These are phyloP conservation scores for Lepidurus couesii DNA, from an alignment of 1,140 invertebrate genomes.

Conservation along the genomic window DNA sequence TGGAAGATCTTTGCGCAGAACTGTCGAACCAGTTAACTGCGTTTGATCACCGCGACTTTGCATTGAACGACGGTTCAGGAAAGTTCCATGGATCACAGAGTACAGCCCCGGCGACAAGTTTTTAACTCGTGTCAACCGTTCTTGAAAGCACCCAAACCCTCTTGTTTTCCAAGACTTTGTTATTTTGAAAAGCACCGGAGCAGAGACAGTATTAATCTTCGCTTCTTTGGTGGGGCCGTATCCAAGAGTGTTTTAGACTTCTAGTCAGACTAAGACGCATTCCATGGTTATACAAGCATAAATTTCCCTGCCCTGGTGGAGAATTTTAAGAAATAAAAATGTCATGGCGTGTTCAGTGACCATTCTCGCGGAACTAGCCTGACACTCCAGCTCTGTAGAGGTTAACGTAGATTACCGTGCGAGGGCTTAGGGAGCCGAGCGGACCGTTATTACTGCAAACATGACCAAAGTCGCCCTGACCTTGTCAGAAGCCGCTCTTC, in stretches of 20 bases:
- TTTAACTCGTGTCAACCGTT: too few relatives aligned
- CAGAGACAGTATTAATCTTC: neutral
- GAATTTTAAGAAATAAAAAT: neutral
- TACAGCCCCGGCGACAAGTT: too few relatives aligned
- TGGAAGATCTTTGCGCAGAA: neutral
- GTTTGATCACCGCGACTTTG: neutral
- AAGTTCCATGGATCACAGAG: too few relatives aligned
- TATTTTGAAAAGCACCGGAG: neutral
- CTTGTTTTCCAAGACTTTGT: neutral
- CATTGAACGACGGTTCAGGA: neutral
- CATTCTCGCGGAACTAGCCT: constrained; percentile 4
- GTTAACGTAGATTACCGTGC: neutral
- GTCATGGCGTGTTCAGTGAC: neutral
- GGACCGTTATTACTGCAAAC: neutral
- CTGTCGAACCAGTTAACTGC: neutral
- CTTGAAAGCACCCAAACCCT: too few relatives aligned
- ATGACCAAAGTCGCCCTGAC: neutral
- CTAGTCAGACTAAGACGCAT: too few relatives aligned
- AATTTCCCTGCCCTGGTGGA: neutral
- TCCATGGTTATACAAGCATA: neutral
- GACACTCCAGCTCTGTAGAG: constrained; percentile 2
- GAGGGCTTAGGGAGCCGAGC: neutral
- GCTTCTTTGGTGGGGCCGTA: neutral
- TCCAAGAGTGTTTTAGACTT: neutral
- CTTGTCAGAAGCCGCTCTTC: neutral